Percentiles rank a stretch among this genome's conserved stretches.
phyloP scores from a whole-genome alignment of 1,140 invertebrate species.

The Gryon sp. region DNA sequence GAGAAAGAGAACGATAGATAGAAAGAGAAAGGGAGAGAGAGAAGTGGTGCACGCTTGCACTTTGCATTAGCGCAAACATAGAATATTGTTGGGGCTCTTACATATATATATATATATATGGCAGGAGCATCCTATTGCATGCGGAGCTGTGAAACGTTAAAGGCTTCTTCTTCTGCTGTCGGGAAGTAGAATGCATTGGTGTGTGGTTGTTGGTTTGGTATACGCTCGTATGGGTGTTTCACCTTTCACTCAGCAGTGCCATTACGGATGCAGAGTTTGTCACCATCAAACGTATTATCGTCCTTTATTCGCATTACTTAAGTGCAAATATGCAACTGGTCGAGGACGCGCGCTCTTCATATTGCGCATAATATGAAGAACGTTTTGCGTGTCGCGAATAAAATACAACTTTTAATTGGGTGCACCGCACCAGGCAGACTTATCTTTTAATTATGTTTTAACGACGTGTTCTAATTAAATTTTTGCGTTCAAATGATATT shows the following conservation, averaged over 20 bases:
- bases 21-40: no score
- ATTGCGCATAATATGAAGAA: conserved; percentile 23
- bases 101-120: no score
- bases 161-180: no score
- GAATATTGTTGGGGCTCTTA: conserved; percentile 49
- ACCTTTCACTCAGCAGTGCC: conserved; percentile 34
- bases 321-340: conserved; percentile 10
- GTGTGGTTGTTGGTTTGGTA: no score
- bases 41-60: conserved; percentile 50
- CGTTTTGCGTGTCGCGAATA: conserved; percentile 8
- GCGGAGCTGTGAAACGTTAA: conserved; percentile 26
- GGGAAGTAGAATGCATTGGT: conserved; percentile 10
- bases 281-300: conserved; percentile 48
- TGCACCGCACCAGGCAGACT: not conserved
- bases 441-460: conserved; percentile 10
- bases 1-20: no score
- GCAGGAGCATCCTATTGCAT: no score
- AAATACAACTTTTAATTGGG: conserved; percentile 13
- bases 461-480: not conserved
- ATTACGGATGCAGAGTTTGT: conserved; percentile 55
- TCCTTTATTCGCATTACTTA: conserved; percentile 46
- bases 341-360: conserved; percentile 3
- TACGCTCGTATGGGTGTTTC: conserved; percentile 21
- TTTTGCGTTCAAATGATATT: no score
- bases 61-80: conserved; percentile 59